phyloP scores from a whole-genome alignment of 2,888 invertebrate species.

The Cerceris ruficornis region DNA sequence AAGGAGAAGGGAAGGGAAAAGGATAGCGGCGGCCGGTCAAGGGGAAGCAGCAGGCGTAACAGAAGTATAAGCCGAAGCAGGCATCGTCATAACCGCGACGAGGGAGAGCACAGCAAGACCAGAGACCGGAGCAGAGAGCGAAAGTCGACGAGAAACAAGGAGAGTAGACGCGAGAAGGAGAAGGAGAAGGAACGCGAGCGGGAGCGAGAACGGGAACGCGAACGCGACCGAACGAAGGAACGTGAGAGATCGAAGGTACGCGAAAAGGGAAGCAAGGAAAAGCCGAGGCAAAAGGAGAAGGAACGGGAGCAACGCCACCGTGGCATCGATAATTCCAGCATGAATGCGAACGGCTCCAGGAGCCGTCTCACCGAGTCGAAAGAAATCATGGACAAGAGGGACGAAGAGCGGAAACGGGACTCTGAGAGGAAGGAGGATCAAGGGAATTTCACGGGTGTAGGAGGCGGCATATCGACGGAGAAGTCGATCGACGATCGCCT shows the following conservation, averaged over 20 bases:
- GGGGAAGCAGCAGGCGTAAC: slow-evolving; percentile 51
- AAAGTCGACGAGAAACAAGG: slow-evolving; percentile 69
- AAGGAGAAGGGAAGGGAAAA: slow-evolving; percentile 51
- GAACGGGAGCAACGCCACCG: slow-evolving; percentile 58
- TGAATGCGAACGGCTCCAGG: slow-evolving; percentile 12
- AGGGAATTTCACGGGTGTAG: neutral
- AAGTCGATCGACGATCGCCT: slow-evolving; percentile 83
- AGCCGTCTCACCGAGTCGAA: slow-evolving; percentile 64
- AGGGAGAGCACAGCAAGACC: slow-evolving; percentile 70
- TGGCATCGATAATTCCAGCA: slow-evolving; percentile 23
- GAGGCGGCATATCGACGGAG: slow-evolving; percentile 37
- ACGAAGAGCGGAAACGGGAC: slow-evolving; percentile 65
- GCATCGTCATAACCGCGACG: slow-evolving; percentile 68
- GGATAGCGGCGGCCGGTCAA: slow-evolving; percentile 31
- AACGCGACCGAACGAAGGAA: slow-evolving; percentile 45
- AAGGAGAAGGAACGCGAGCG: slow-evolving; percentile 61
- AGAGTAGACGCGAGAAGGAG: slow-evolving; percentile 70
- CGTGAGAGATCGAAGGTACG: slow-evolving; percentile 56
- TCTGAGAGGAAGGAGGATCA: slow-evolving; percentile 60
- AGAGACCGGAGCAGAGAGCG: slow-evolving; percentile 74
- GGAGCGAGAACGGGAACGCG: slow-evolving; percentile 40
- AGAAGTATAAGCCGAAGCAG: slow-evolving; percentile 67
- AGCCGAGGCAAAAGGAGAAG: slow-evolving; percentile 60
- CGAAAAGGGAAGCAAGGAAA: slow-evolving; percentile 67
- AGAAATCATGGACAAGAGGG: slow-evolving; percentile 63